Evolutionary conservation across 2,113 vertebrate genomes (phyloP).

Genomic region (Dryoscopus gambensis): DNA sequence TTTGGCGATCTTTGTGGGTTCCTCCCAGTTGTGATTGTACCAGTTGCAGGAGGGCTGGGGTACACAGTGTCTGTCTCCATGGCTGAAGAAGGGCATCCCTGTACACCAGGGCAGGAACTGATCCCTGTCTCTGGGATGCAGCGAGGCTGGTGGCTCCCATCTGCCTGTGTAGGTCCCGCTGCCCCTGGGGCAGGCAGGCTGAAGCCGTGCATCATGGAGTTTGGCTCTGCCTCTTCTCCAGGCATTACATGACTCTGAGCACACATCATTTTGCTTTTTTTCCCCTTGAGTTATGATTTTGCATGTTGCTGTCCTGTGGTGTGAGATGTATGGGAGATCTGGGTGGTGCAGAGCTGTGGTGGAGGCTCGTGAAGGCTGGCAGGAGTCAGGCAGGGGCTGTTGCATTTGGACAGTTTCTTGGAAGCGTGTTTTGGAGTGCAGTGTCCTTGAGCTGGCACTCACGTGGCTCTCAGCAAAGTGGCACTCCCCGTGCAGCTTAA

Average conservation of each 20-base stretch:
- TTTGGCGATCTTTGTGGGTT: background rate
- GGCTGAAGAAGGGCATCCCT: background rate
- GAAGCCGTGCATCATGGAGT: rapidly evolving
- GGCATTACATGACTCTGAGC: background rate
- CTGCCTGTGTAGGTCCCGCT: background rate
- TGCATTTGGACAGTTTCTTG: background rate
- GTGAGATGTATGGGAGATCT: rapidly evolving
- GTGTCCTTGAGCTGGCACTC: background rate
- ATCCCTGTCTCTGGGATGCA: background rate
- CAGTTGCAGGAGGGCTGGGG: background rate
- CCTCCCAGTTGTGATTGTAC: background rate
- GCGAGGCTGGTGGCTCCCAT: background rate
- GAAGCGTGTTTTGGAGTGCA: rapidly evolving
- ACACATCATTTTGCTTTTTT: background rate
- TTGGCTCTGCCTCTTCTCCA: background rate
- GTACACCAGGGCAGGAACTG: background rate
- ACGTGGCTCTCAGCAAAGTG: background rate
- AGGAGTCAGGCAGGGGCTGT: background rate
- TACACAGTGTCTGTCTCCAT: background rate
- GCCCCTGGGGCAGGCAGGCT: background rate
- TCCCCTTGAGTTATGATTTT: background rate
- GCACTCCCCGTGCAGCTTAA: background rate
- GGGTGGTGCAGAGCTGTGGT: background rate
- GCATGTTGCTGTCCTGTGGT: background rate
- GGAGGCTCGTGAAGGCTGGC: rapidly evolving